Evolutionary conservation across 2,113 vertebrate species (phyloP), one percentile per base, ranked within the genome.

Genomic region (Prunella fulvescens): DNA sequence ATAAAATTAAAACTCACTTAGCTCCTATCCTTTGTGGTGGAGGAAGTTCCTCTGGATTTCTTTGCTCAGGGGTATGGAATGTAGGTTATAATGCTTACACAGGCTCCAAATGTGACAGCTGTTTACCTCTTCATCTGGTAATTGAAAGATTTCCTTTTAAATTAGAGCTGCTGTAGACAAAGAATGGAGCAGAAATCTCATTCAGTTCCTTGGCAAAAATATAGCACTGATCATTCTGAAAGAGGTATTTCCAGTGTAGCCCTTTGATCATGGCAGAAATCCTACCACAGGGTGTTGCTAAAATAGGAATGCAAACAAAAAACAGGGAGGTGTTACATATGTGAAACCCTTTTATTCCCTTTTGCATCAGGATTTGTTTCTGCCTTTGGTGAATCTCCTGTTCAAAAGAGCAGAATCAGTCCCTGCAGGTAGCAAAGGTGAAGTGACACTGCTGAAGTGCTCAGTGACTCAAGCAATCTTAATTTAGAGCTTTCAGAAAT

Each of bases 101-200:
- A 50, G 78, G 70, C 74, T 97, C 86, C 86, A 48, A 57, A 78
- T 60, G 70, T 97, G 97, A 94, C 96, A 97, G 86, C 91, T 96
- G 94, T 96, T 97, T 97, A 96, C 94, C 91, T 97, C 90, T 94
- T 97, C 90, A 80, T 96, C 91, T 96, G 54, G 53, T 81, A 95
- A 95, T 90, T 81, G 91, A 92, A 92, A 96, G 74, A 95, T 94
- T 94, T 94, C 82, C 69, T 95, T 92, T 93, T 86, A 86, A 94
- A 95, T 93, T 83, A 86, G 86, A 93, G 74, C 74, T 88, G 66
- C 89, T 14, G 35, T 87, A 96, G 92, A 93, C 93, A 96, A 94
- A 95, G 79, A 88, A 40, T 8, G 54, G 57, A 65, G 74, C 56
- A 54, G 31, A 90, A 94, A 73, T 90, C 1, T 0, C 33, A 39